Conservation (phyloP, 53 echinoderm and acorn worm genomes). For the Luidia sarsii region DNA sequence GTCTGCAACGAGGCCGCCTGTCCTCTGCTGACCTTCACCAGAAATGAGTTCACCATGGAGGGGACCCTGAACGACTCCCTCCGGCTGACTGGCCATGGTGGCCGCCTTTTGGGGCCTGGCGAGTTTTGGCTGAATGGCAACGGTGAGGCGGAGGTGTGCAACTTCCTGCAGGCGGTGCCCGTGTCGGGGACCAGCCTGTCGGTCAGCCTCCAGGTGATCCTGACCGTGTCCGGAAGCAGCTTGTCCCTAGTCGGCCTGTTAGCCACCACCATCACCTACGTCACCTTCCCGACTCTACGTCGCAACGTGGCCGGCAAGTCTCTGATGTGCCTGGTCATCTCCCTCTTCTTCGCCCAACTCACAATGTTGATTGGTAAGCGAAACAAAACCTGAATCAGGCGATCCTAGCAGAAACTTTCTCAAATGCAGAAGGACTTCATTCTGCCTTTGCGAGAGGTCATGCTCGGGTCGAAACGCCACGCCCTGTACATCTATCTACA, state of each 20-base stretch:
- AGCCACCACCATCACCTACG: conserved; percentile 46
- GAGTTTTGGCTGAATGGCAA: background rate
- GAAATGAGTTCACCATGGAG: background rate
- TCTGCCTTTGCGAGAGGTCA: too few relatives aligned
- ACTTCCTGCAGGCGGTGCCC: background rate
- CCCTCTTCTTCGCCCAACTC: conserved; percentile 49
- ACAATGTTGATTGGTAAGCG: conserved; percentile 11
- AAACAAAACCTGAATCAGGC: too few relatives aligned
- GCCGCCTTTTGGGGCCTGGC: background rate
- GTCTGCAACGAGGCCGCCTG: background rate
- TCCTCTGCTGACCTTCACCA: background rate
- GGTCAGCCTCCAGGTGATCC: background rate
- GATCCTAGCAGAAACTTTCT: too few relatives aligned
- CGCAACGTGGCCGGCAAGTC: conserved; percentile 62
- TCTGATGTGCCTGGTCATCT: conserved; percentile 43
- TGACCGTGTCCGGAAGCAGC: conserved; percentile 34
- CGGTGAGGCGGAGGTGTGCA: conserved; percentile 1
- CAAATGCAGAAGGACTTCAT: too few relatives aligned
- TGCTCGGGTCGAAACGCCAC: too few relatives aligned
- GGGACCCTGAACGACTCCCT: conserved; percentile 14
- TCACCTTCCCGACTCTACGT: conserved; percentile 32
- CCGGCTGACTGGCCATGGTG: background rate
- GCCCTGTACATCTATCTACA: too few relatives aligned
- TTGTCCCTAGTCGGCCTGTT: conserved; percentile 46
- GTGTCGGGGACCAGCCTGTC: too few relatives aligned